A percentile compares a stretch with the other conserved stretches of the same genome.
Conservation (phyloP, 2,888 invertebrate genomes). For the Troides helena region DNA sequence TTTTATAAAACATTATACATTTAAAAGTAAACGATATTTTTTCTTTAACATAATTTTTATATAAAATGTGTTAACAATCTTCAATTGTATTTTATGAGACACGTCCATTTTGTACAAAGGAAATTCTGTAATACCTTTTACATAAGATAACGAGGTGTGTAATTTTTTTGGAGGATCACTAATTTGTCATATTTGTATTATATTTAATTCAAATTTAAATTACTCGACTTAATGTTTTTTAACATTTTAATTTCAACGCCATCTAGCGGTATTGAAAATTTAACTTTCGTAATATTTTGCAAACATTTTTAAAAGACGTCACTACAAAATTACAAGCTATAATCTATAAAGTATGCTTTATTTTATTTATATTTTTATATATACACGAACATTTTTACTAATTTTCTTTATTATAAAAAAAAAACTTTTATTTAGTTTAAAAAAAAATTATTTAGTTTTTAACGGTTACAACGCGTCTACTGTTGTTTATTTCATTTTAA, state of each 20-base stretch:
- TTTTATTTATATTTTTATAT: not conserved
- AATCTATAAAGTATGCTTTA: not conserved
- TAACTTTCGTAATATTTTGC: not conserved
- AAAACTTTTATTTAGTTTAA: too few relatives aligned
- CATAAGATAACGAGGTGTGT: not conserved
- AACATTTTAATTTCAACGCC: not conserved
- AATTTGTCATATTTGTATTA: not conserved
- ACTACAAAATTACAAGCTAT: not conserved
- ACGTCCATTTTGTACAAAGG: constrained; percentile 18
- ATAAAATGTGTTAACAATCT: not conserved
- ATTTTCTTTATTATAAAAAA: too few relatives aligned
- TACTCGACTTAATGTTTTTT: not conserved
- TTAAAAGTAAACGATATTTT: not conserved
- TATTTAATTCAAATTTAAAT: not conserved
- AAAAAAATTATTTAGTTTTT: not conserved
- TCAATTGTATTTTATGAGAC: constrained; percentile 3
- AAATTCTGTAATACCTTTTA: not conserved
- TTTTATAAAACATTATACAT: not conserved
- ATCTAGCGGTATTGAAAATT: not conserved
- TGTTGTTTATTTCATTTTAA: not conserved
- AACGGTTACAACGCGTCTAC: not conserved
- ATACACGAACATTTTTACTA: not conserved
- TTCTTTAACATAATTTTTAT: not conserved
- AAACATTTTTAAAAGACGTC: not conserved
- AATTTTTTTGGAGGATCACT: not conserved